Percentiles rank a stretch among this genome's conserved stretches.
Evolutionary conservation across 2,888 invertebrate genomes (phyloP).

Genomic region (Chironomus tentans): DNA sequence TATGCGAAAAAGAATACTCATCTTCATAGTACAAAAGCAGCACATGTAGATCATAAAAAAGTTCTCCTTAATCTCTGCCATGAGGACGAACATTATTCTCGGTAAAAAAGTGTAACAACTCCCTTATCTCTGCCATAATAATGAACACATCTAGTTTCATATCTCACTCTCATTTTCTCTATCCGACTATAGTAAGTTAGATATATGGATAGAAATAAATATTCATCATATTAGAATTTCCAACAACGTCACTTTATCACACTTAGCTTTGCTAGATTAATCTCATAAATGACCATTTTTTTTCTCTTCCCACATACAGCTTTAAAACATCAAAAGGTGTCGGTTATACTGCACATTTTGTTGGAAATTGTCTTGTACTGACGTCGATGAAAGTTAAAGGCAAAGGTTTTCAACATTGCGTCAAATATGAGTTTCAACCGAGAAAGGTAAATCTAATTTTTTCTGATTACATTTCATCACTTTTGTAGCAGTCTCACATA

Average conservation of each 20-base stretch:
- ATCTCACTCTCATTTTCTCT: too few species aligned
- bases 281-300: conserved; percentile 25
- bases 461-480: not conserved
- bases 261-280: conserved; percentile 29
- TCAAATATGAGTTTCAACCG: conserved; percentile 98
- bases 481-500: not conserved
- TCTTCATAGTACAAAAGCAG: too few species aligned
- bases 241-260: conserved; percentile 28
- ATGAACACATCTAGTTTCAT: too few species aligned
- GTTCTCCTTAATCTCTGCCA: too few species aligned
- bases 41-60: too few species aligned
- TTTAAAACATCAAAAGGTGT: conserved; percentile 99
- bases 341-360: conserved; percentile 98
- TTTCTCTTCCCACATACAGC: conserved; percentile 47
- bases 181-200: not conserved
- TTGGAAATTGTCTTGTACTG: conserved; percentile 96
- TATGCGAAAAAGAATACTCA: too few species aligned
- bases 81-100: too few species aligned
- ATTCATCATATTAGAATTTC: not conserved
- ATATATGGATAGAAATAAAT: not conserved
- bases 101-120: too few species aligned
- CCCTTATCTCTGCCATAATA: too few species aligned
- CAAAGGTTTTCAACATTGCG: conserved; percentile 98
- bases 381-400: conserved; percentile 98
- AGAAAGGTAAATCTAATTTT: conserved; percentile 57